These are phyloP conservation scores for Metalampra italica DNA, from an alignment of 2,888 invertebrate species.

Conservation along the genomic window DNA sequence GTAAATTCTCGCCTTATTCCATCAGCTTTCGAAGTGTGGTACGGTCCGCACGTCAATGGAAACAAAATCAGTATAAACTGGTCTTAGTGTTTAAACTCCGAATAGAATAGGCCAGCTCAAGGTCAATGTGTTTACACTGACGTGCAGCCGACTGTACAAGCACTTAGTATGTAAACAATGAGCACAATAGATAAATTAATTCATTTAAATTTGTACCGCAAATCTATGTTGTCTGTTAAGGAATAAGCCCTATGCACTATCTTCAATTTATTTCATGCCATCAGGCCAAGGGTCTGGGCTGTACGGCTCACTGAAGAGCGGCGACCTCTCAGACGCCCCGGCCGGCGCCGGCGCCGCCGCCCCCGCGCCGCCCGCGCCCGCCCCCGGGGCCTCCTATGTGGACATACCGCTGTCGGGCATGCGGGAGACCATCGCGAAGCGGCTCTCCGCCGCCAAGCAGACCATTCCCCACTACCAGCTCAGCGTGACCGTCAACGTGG, in stretches of 20 bases:
- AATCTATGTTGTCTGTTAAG: too few relatives aligned
- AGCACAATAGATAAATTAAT: too few relatives aligned
- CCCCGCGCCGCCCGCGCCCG: constrained; percentile 44
- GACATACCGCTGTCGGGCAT: constrained; percentile 93
- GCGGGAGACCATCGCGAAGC: constrained; percentile 92
- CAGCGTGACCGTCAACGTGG: constrained; percentile 90
- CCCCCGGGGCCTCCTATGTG: constrained; percentile 75
- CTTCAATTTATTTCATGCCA: constrained; percentile 1
- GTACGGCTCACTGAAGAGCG: constrained; percentile 89
- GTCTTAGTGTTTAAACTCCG: too few relatives aligned
- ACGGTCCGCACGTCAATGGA: too few relatives aligned
- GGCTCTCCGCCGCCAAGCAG: constrained; percentile 92
- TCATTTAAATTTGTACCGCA: too few relatives aligned
- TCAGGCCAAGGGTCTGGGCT: constrained; percentile 86
- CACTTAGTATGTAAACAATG: too few relatives aligned
- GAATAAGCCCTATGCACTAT: neutral
- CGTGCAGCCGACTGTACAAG: too few relatives aligned
- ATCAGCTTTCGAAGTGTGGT: too few relatives aligned
- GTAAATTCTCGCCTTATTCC: too few relatives aligned
- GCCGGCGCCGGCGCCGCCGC: constrained; percentile 21
- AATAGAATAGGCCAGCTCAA: too few relatives aligned
- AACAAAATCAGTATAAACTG: too few relatives aligned
- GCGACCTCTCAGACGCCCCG: constrained; percentile 81
- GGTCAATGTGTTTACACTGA: too few relatives aligned
- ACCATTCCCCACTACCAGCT: constrained; percentile 98